Evolutionary conservation across 2,888 invertebrate genomes (phyloP).

Genomic region (Amiota communis): DNA sequence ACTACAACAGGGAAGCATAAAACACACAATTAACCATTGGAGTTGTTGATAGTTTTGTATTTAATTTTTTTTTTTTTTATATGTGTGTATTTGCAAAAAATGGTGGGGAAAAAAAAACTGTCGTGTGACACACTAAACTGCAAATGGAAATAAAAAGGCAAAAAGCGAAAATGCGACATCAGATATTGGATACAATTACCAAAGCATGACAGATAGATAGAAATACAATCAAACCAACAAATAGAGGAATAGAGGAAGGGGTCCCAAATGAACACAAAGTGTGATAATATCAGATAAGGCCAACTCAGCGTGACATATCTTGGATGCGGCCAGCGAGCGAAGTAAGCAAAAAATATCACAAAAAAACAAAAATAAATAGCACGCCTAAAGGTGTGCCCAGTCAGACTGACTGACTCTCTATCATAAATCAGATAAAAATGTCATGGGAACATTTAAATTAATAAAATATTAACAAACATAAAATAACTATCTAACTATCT

Average conservation of each 20-base stretch:
- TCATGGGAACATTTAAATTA: slow-evolving; percentile 15
- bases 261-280: neutral
- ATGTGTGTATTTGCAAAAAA: neutral
- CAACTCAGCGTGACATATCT: slow-evolving; percentile 15
- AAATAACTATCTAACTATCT: neutral
- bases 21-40: neutral
- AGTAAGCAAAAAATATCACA: slow-evolving; percentile 12
- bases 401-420: neutral
- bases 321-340: neutral
- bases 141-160: neutral
- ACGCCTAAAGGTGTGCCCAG: slow-evolving; percentile 1
- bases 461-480: neutral
- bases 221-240: neutral
- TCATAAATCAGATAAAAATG: slow-evolving; percentile 19
- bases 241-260: neutral
- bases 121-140: slow-evolving; percentile 15
- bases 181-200: slow-evolving; percentile 10
- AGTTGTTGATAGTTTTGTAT: neutral
- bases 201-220: neutral
- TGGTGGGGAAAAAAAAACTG: no score
- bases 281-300: neutral
- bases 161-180: slow-evolving; percentile 7
- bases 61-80: neutral
- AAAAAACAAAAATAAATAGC: neutral
- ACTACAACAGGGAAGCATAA: neutral